A percentile compares a stretch with the other conserved stretches of the same genome.
Conservation (phyloP, 1,140 invertebrate species). For the Berghia stephanieae region DNA sequence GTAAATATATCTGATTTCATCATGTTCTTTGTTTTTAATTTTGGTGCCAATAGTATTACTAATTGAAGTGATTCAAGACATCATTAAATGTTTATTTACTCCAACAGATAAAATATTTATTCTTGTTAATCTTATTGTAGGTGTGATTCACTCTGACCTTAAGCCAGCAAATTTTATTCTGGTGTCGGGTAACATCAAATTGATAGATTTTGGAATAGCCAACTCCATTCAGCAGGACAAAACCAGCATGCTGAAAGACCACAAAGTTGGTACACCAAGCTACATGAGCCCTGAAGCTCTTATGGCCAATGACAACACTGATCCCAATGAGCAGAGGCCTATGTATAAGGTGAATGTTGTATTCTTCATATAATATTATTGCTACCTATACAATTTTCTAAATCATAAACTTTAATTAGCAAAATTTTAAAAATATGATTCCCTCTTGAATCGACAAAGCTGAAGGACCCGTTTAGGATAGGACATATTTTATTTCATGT, state of each 20-base stretch:
- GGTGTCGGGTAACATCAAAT: constrained; percentile 85
- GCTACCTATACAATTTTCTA: no score
- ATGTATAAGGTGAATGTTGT: constrained; percentile 57
- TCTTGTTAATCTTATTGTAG: constrained; percentile 68
- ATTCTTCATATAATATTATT: no score
- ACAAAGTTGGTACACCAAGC: constrained; percentile 85
- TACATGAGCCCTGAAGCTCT: constrained; percentile 97
- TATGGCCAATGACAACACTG: constrained; percentile 66
- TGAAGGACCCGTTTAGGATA: background rate
- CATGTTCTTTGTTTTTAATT: background rate
- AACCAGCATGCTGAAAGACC: constrained; percentile 87
- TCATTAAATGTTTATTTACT: background rate
- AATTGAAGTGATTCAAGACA: background rate
- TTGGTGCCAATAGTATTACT: background rate
- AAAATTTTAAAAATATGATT: background rate
- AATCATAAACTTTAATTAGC: no score
- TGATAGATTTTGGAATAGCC: constrained; percentile 99
- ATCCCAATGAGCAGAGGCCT: constrained; percentile 41
- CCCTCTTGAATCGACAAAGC: background rate
- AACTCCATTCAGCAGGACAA: constrained; percentile 86
- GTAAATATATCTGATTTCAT: background rate
- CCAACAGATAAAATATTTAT: background rate
- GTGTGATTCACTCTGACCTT: constrained; percentile 94
- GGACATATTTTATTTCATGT: no score
- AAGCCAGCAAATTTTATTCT: constrained; percentile 97